A percentile compares a stretch with the other conserved stretches of the same genome.
phyloP scores from a whole-genome alignment of 2,113 vertebrate species.

The Phrynosoma platyrhinos region DNA sequence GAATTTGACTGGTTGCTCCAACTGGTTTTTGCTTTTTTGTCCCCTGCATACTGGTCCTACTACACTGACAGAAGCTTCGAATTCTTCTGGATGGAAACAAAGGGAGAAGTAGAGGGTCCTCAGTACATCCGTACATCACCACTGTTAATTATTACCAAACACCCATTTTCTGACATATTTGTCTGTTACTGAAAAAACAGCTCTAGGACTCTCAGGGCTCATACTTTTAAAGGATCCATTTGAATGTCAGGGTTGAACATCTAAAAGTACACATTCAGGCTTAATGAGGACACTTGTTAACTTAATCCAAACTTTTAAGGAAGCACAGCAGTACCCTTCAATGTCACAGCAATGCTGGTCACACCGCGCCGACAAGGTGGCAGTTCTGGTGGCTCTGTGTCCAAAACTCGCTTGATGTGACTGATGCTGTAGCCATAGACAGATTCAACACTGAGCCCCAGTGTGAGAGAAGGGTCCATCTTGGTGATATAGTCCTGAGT shows the following conservation, averaged over 20 bases:
- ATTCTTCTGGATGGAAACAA: background rate
- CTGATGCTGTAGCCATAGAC: slow-evolving; percentile 89
- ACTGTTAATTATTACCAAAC: background rate
- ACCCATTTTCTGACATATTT: too few relatives aligned
- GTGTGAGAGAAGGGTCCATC: slow-evolving; percentile 90
- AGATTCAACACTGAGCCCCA: slow-evolving; percentile 90
- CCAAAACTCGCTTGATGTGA: slow-evolving; percentile 86
- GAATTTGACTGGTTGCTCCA: background rate
- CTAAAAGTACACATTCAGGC: background rate
- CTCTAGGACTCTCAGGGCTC: background rate
- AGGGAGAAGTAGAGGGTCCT: accelerated
- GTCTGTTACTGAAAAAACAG: background rate
- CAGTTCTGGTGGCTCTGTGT: slow-evolving; percentile 82
- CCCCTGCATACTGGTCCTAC: background rate
- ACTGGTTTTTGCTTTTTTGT: background rate
- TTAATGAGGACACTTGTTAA: background rate
- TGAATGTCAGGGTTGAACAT: background rate
- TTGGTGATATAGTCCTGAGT: slow-evolving; percentile 89
- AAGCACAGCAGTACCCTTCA: slow-evolving; percentile 82
- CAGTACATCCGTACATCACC: too few relatives aligned
- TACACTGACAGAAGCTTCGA: background rate
- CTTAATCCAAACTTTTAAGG: background rate
- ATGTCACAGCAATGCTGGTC: slow-evolving; percentile 80
- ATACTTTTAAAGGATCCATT: background rate
- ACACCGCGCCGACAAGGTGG: slow-evolving; percentile 82